These are phyloP conservation scores for Agapostemon virescens DNA, from an alignment of 2,888 invertebrate species.

Conservation along the genomic window DNA sequence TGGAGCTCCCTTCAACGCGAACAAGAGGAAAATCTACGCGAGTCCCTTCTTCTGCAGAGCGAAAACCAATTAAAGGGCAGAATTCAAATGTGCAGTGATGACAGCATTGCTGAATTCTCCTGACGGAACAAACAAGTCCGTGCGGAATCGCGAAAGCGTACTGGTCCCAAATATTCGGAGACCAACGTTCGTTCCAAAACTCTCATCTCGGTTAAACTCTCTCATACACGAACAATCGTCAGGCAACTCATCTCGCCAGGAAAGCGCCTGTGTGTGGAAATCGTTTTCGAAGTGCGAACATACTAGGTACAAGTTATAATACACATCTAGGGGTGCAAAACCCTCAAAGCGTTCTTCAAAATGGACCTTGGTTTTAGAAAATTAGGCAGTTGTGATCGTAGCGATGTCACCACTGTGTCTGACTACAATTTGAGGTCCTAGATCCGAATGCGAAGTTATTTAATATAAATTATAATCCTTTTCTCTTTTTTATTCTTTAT, in stretches of 20 bases:
- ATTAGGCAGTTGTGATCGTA: not conserved
- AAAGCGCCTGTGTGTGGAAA: not conserved
- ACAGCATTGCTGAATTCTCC: not conserved
- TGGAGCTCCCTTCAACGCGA: not conserved
- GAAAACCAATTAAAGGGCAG: conserved; percentile 7
- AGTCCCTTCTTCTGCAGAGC: not conserved
- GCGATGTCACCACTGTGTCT: not conserved
- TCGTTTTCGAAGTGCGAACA: not conserved
- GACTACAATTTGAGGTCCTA: not conserved
- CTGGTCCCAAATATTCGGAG: not conserved
- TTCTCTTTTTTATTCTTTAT: too few relatives aligned
- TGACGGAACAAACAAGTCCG: not conserved
- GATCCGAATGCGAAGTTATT: not conserved
- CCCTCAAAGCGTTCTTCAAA: not conserved
- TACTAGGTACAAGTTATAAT: not conserved
- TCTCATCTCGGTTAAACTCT: not conserved
- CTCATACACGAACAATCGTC: not conserved
- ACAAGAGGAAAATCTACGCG: not conserved
- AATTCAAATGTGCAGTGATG: not conserved
- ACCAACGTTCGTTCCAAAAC: not conserved
- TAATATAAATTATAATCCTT: too few relatives aligned
- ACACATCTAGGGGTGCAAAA: not conserved
- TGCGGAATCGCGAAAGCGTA: not conserved
- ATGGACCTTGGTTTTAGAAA: not conserved
- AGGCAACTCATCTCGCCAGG: not conserved